Percentiles rank a stretch among this genome's conserved stretches.
Conservation (phyloP, 2,888 invertebrate species). For the Plagiodera versicolora region DNA sequence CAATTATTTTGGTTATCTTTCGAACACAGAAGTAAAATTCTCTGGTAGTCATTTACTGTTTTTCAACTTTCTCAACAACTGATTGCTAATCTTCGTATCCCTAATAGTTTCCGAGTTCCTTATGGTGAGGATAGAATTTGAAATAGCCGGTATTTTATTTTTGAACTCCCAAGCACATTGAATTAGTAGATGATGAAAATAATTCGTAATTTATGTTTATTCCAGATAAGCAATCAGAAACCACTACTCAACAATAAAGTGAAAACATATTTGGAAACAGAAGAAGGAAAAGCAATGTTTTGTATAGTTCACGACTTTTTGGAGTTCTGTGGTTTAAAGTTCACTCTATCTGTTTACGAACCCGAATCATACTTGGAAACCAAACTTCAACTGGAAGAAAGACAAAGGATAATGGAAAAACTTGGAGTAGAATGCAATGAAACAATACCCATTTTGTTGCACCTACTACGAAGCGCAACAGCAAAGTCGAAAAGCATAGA, state of each 20-base stretch:
- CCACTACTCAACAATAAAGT: constrained; percentile 61
- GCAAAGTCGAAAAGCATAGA: constrained; percentile 38
- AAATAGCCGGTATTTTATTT: too few species aligned
- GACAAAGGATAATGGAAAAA: constrained; percentile 49
- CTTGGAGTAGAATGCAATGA: constrained; percentile 43
- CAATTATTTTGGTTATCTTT: too few species aligned
- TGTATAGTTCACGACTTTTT: constrained; percentile 77
- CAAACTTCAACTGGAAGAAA: constrained; percentile 64
- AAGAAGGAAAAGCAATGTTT: constrained; percentile 64
- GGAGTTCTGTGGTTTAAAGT: constrained; percentile 78
- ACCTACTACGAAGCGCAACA: constrained; percentile 48
- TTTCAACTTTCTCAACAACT: too few species aligned
- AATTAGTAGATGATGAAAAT: neutral
- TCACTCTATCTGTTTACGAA: constrained; percentile 78
- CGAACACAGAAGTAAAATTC: too few species aligned
- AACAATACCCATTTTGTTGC: constrained; percentile 46
- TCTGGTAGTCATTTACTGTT: too few species aligned
- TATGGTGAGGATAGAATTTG: too few species aligned
- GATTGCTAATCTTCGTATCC: too few species aligned
- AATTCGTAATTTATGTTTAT: constrained; percentile 16
- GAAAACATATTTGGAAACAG: constrained; percentile 60
- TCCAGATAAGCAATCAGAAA: constrained; percentile 54
- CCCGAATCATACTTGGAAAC: constrained; percentile 74
- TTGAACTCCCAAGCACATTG: too few species aligned
- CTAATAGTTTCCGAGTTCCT: too few species aligned